Conservation (phyloP, 2,797 vertebrate genomes). For the Rhinophrynus dorsalis region DNA sequence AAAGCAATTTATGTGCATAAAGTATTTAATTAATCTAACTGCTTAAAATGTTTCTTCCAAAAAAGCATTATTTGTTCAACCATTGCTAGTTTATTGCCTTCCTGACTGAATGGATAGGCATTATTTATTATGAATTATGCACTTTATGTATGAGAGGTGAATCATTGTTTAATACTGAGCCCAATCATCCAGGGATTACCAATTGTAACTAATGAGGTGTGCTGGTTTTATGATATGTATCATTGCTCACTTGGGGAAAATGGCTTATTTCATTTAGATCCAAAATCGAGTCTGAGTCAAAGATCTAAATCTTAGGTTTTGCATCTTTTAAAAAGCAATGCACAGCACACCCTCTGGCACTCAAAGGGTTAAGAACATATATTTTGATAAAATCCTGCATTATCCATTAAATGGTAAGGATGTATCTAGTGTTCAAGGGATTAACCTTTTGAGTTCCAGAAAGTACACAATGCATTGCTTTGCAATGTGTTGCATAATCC, state of each 20-base stretch:
- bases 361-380: too few species aligned
- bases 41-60: constrained; percentile 39
- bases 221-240: constrained; percentile 43
- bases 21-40: constrained; percentile 38
- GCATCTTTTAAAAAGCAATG: too few species aligned
- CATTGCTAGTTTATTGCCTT: constrained; percentile 37
- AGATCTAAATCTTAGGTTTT: constrained; percentile 55
- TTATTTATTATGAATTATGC: constrained; percentile 45
- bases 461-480: too few species aligned
- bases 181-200: constrained; percentile 56
- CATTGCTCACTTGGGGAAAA: constrained; percentile 57
- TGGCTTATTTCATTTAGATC: constrained; percentile 60
- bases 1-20: constrained; percentile 15
- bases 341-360: too few species aligned
- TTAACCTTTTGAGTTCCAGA: too few species aligned
- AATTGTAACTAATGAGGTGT: constrained; percentile 62
- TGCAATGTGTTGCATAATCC: too few species aligned
- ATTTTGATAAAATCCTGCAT: too few species aligned
- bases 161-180: constrained; percentile 55
- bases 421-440: too few species aligned
- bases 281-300: constrained; percentile 58
- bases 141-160: constrained; percentile 54
- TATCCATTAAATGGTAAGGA: too few species aligned
- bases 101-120: constrained; percentile 25
- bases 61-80: constrained; percentile 39